Evolutionary conservation across 2,113 vertebrate species (phyloP), one percentile per base, ranked within the genome.

Genomic region (Grallaria varia): DNA sequence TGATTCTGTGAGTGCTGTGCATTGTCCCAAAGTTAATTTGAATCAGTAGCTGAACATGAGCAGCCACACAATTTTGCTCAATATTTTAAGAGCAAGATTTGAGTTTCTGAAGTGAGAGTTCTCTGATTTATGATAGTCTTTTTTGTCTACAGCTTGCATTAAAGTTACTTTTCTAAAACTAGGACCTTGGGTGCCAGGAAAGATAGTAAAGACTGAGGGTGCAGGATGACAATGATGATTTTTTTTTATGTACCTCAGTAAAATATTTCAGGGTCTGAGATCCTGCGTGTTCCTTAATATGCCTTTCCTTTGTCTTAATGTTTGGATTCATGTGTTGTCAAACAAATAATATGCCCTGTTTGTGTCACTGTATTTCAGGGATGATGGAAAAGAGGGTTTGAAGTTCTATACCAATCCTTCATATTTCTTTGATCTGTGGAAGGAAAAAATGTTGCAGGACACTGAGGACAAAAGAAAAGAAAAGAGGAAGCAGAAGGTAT

Each of bases 341-440:
- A 45, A 74, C 71, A 87, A 95, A 53, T 30, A 75, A 23, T 9
- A 25, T 66, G 23, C 28, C 30, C 21, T 37, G 7, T 82, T 59
- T 78, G 66, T 14, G 1, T 85, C 80, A 53, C 52, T 94, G 59
- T 91, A 35, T 96, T 97, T 85, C 97, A 99, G 99, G 97, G 99
- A 99, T 86, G 99, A 99, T 89, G 99, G 99, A 72, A 99, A 99
- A 96, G 98, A 99, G 62, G 99, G 99, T 62, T 98, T 99, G 75
- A 99, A 99, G 95, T 99, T 99, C 97, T 99, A 99, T 96, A 99
- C 99, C 63, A 99, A 99, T 97, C 99, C 99, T 55, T 99, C 99
- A 4, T 99, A 99, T 97, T 99, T 99, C 98, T 99, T 99, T 76
- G 99, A 99, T 95, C 98, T 99, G 55, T 99, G 99, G 99, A 99